A percentile compares a stretch with the other conserved stretches of the same genome.
Evolutionary conservation across 2,888 invertebrate species (phyloP).

Genomic region (Leptothorax acervorum): DNA sequence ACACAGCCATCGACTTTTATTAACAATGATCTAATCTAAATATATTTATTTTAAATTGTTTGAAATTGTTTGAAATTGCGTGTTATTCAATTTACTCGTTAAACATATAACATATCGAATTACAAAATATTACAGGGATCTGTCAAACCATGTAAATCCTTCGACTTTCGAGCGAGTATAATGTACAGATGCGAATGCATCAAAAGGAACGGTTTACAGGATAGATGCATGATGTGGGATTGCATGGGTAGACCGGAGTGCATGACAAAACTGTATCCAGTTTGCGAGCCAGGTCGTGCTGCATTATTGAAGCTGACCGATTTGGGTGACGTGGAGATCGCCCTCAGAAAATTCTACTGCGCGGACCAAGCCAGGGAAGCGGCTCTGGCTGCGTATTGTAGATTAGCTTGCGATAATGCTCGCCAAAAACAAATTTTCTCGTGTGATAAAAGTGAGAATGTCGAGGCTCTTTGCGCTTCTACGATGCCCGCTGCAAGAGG

Average conservation of each 20-base stretch:
- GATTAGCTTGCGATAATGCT: conserved; percentile 63
- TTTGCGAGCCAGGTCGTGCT: conserved; percentile 81
- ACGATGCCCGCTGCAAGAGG: conserved; percentile 30
- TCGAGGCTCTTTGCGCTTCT: conserved; percentile 9
- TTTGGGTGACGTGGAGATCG: conserved; percentile 78
- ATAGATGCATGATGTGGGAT: conserved; percentile 82
- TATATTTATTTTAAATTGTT: not conserved
- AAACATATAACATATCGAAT: not conserved
- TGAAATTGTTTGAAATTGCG: not conserved
- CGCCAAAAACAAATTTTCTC: conserved; percentile 16
- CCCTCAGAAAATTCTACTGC: conserved; percentile 77
- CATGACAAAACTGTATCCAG: conserved; percentile 83
- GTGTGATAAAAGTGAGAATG: conserved; percentile 36
- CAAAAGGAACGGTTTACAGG: conserved; percentile 84
- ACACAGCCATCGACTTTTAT: too few relatives aligned
- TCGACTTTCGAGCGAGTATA: conserved; percentile 81
- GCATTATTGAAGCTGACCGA: conserved; percentile 82
- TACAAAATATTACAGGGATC: conserved; percentile 71
- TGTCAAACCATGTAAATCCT: conserved; percentile 79
- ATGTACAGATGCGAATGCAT: conserved; percentile 84
- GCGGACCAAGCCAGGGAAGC: conserved; percentile 78
- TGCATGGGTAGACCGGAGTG: conserved; percentile 84
- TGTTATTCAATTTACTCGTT: not conserved
- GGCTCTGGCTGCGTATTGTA: conserved; percentile 80
- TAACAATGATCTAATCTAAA: not conserved